Percentiles rank a stretch among this genome's conserved stretches.
Evolutionary conservation across 1,140 invertebrate species (phyloP).

Genomic region (Calliphora vicina): DNA sequence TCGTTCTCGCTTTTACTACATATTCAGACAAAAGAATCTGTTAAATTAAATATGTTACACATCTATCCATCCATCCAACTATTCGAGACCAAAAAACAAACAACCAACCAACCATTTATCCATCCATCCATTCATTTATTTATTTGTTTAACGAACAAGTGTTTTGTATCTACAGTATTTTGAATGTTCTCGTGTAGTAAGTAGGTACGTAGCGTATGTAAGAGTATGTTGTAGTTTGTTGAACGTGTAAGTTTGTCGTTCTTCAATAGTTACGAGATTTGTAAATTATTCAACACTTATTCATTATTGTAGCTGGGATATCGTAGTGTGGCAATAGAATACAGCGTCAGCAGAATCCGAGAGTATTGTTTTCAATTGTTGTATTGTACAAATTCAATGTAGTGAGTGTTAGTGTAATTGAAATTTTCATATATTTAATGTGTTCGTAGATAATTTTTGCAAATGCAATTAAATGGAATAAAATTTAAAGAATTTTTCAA

Average conservation of each 20-base stretch:
- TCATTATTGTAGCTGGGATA: not conserved
- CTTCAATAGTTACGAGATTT: conserved; percentile 1
- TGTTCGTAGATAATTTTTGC: not conserved
- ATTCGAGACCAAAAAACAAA: not conserved
- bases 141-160: not conserved
- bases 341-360: not conserved
- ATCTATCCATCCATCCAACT: not conserved
- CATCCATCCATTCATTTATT: not conserved
- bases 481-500: not conserved
- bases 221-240: not conserved
- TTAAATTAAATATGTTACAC: conserved; percentile 6
- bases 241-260: conserved; percentile 1
- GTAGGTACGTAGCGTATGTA: too few species aligned
- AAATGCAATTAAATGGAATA: not conserved
- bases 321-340: not conserved
- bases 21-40: conserved; percentile 8
- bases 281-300: conserved; percentile 9
- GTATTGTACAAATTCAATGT: not conserved
- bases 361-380: conserved; percentile 12
- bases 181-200: not conserved
- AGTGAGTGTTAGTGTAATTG: not conserved
- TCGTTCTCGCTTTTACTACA: not conserved
- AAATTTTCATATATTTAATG: not conserved
- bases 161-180: not conserved
- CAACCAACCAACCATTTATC: not conserved